phyloP scores from a whole-genome alignment of 2,888 invertebrate genomes.

The Catocala sponsa region DNA sequence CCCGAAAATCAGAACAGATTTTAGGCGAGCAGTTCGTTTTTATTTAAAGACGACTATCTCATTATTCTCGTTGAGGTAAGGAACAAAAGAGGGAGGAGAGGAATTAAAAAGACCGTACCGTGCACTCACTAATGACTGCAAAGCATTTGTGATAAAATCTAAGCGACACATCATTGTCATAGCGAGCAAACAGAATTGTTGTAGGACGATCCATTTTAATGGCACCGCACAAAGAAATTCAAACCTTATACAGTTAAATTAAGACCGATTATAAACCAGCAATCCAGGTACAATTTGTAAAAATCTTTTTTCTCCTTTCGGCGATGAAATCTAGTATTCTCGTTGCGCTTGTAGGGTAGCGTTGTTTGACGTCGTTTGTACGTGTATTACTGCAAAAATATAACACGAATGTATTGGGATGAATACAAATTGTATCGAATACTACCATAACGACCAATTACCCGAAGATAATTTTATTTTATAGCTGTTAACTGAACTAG shows the following conservation, averaged over 20 bases:
- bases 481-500: constrained; percentile 1
- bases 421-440: constrained; percentile 40
- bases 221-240: constrained; percentile 2
- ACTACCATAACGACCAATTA: constrained; percentile 33
- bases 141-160: constrained; percentile 71
- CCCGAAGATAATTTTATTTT: constrained; percentile 2
- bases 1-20: too few relatives aligned
- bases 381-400: constrained; percentile 38
- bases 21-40: too few relatives aligned
- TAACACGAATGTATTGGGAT: constrained; percentile 27
- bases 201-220: constrained; percentile 34
- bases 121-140: constrained; percentile 68
- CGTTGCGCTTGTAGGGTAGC: constrained; percentile 24
- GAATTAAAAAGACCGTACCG: constrained; percentile 40
- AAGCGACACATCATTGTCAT: constrained; percentile 73
- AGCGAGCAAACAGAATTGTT: constrained; percentile 58
- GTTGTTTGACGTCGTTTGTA: constrained; percentile 38
- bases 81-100: constrained; percentile 27
- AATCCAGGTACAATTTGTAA: constrained; percentile 37
- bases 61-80: constrained; percentile 30
- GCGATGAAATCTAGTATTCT: constrained; percentile 51
- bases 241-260: not conserved
- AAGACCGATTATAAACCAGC: constrained; percentile 22
- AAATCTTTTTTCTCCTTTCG: constrained; percentile 51
- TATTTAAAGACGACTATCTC: constrained; percentile 26